Base-by-base conservation (phyloP, 2,797 vertebrate genomes). In the Dallia pectoralis region DNA sequence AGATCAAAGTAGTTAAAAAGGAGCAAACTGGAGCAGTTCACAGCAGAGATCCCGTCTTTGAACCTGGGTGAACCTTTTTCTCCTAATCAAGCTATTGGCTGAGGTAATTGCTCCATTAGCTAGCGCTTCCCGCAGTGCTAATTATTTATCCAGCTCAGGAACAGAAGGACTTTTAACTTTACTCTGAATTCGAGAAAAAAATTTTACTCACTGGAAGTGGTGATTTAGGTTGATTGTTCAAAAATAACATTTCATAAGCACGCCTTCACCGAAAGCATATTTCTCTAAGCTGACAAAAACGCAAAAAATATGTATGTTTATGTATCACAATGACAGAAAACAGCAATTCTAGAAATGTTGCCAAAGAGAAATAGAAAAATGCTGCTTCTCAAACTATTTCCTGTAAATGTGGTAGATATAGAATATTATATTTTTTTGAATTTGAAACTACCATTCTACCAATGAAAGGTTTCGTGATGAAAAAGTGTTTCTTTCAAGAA, bases 11-110 rank as follows among this genome's bases (percentile, higher is more conserved):
- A 75, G 72, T 74, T 80, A 85, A 79, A 87, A 82, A 84, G 82
- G 72, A 81, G 30, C 56, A 75, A 77, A 81, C 75, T 74, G 69
- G 70, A 83, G 76, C 73, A 71, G 76, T 67, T 83, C 77, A 78
- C 63, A 76, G 81, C 7, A 9, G 73, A 71, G 61, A 29, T 18
- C 0, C 67, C 74, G 48, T 30, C 68, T 82, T 56, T 82, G 81
- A 82, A 88, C 80, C 77, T 69, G n/a, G 61, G 49, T 74, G 77
- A 85, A 80, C 81, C 80, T 86, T 82, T 80, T 75, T 69, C 77
- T 80, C 75, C 85, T 90, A 85, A 88, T 88, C 80, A 87, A 86
- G 74, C 75, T 85, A 86, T 82, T 79, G 75, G 77, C 71, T 73
- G 62, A 85, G 75, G 71, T 89, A 88, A 88, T 84, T 85, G 82